Conservation (phyloP, 1,140 invertebrate species). For the Pseudomyrmex sp. region DNA sequence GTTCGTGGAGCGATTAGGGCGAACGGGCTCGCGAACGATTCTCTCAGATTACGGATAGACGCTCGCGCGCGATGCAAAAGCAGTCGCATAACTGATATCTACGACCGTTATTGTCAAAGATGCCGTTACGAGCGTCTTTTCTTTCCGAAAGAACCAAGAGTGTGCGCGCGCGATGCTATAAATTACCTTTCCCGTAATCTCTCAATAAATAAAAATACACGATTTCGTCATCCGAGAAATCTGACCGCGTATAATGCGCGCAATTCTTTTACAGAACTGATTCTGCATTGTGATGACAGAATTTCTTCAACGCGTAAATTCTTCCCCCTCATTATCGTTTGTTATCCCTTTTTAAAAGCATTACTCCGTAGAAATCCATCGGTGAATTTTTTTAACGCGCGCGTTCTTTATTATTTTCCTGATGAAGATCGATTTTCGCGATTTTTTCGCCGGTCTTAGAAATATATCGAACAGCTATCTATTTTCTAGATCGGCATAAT, state of each 20-base stretch:
- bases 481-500: slow-evolving; percentile 2
- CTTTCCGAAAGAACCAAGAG: neutral
- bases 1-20: slow-evolving; percentile 44
- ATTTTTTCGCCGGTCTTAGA: neutral
- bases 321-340: no score
- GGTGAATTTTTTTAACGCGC: no score
- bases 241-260: neutral
- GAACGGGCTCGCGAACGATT: slow-evolving; percentile 37
- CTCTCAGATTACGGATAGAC: slow-evolving; percentile 40
- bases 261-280: neutral
- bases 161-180: slow-evolving; percentile 17
- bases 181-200: slow-evolving; percentile 44
- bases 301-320: no score
- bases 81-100: slow-evolving; percentile 36
- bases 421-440: neutral
- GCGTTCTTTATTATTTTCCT: no score
- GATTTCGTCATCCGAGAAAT: slow-evolving; percentile 10
- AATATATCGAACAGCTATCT: neutral
- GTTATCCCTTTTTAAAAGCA: no score
- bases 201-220: slow-evolving; percentile 25
- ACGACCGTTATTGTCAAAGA: slow-evolving; percentile 38
- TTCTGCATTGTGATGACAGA: no score
- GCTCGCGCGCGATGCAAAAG: slow-evolving; percentile 35
- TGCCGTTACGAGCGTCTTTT: slow-evolving; percentile 47
- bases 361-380: no score